Evolutionary conservation across 2,113 vertebrate species (phyloP).

Genomic region (Xenopus tropicalis): DNA sequence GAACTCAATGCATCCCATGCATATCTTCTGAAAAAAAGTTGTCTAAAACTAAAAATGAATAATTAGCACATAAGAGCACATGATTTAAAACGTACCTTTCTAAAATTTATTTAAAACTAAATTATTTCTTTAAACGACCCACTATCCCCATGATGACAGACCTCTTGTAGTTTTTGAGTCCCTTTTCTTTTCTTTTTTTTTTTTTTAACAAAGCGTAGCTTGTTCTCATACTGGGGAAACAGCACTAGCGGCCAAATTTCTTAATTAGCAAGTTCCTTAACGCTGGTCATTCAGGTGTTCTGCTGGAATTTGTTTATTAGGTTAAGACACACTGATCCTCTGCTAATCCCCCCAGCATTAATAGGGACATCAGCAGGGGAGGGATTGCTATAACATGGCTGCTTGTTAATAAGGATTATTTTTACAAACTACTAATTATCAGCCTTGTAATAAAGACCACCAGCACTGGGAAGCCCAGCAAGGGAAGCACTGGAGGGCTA

Average conservation of each 20-base stretch:
- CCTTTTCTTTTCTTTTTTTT: no score
- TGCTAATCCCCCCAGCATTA: slow-evolving; percentile 78
- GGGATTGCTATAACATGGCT: slow-evolving; percentile 48
- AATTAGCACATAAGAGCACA: no score
- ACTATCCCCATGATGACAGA: slow-evolving; percentile 10
- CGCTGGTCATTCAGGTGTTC: slow-evolving; percentile 65
- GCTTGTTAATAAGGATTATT: slow-evolving; percentile 68
- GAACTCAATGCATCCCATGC: no score
- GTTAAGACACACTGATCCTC: slow-evolving; percentile 72
- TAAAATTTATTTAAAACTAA: slow-evolving; percentile 5
- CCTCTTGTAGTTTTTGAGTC: slow-evolving; percentile 9
- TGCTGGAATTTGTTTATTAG: slow-evolving; percentile 62
- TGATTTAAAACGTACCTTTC: neutral
- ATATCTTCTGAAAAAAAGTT: no score
- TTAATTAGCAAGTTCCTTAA: slow-evolving; percentile 70
- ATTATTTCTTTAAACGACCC: slow-evolving; percentile 7
- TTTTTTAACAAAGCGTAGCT: slow-evolving; percentile 39
- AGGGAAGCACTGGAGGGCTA: slow-evolving; percentile 3
- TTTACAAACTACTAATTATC: slow-evolving; percentile 76
- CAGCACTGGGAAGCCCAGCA: slow-evolving; percentile 56
- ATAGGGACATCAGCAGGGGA: slow-evolving; percentile 57
- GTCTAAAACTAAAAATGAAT: no score
- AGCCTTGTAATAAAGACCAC: slow-evolving; percentile 66
- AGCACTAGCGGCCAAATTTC: slow-evolving; percentile 58
- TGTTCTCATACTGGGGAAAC: slow-evolving; percentile 63